Conservation (phyloP, 30 jellyfish, hydroid and myxozoan species). For the Hydra vulgaris region DNA sequence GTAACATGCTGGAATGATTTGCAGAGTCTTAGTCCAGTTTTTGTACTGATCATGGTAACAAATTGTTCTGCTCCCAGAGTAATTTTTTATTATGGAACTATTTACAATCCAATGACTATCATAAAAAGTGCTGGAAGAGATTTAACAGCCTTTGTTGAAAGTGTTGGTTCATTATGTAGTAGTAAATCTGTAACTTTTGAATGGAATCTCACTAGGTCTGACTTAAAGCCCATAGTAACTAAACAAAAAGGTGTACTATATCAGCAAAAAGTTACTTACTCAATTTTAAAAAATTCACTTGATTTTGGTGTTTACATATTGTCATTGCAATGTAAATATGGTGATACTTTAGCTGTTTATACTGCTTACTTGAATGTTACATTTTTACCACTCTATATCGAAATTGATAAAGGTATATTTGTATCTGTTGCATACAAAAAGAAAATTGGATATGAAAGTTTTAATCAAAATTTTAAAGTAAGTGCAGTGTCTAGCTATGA, state of each 20-base stretch:
- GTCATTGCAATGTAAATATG: background rate
- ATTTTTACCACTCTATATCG: constrained; percentile 40
- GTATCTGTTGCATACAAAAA: constrained; percentile 41
- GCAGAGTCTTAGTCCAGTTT: no score
- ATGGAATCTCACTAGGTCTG: no score
- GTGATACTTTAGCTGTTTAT: background rate
- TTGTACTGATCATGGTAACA: no score
- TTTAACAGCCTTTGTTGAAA: no score
- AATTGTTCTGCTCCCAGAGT: no score
- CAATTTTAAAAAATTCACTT: background rate
- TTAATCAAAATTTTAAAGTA: constrained; percentile 12
- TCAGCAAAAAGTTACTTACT: background rate
- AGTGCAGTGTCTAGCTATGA: constrained; percentile 52
- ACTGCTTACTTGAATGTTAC: constrained; percentile 35
- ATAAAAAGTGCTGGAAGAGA: no score
- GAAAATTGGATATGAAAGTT: constrained; percentile 6
- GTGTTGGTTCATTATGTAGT: no score
- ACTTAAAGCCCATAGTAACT: background rate
- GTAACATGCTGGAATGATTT: no score
- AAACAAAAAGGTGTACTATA: background rate
- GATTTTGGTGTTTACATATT: constrained; percentile 6
- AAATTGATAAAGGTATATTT: constrained; percentile 44
- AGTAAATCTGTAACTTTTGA: no score
- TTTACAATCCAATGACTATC: no score
- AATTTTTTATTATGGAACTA: no score